Conservation (phyloP, 2,888 invertebrate genomes). For the Drosophila parthenogenetica region DNA sequence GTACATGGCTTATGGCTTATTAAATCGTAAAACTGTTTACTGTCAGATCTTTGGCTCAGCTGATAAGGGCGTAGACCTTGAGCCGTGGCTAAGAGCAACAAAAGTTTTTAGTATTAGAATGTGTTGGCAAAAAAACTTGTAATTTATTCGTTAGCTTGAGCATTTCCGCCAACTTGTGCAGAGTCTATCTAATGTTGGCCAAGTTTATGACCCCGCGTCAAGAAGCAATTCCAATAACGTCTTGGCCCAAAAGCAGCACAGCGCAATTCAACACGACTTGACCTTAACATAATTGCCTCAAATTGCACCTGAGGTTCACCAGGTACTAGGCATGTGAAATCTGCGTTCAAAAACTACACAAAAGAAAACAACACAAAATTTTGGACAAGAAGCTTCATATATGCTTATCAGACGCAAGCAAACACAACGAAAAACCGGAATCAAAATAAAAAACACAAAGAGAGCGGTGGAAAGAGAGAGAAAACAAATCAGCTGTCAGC, state of each 20-base stretch:
- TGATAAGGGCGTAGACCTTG: constrained; percentile 30
- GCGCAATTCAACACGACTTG: constrained; percentile 53
- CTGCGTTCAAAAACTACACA: constrained; percentile 33
- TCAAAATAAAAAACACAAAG: constrained; percentile 68
- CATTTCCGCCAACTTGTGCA: constrained; percentile 35
- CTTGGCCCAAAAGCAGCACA: constrained; percentile 41
- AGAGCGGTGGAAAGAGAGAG: constrained; percentile 6
- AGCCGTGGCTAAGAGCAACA: constrained; percentile 7
- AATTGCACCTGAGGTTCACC: constrained; percentile 58
- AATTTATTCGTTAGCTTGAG: constrained; percentile 6
- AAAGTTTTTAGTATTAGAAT: constrained; percentile 6
- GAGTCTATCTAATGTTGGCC: constrained; percentile 38
- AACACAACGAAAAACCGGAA: constrained; percentile 73
- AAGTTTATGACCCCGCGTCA: constrained; percentile 44
- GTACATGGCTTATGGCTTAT: constrained; percentile 60
- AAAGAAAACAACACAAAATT: constrained; percentile 27
- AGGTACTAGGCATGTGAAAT: constrained; percentile 58
- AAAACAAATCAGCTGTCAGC: constrained; percentile 44
- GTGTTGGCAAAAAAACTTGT: background rate
- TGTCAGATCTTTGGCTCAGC: constrained; percentile 41
- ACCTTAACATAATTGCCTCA: constrained; percentile 57
- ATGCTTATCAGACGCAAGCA: constrained; percentile 61
- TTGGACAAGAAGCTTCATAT: constrained; percentile 42
- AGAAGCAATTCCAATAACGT: constrained; percentile 48
- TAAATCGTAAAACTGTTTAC: constrained; percentile 67